These are phyloP conservation scores for Eristalinus aeneus DNA, from an alignment of 2,888 invertebrate genomes.

Conservation along the genomic window DNA sequence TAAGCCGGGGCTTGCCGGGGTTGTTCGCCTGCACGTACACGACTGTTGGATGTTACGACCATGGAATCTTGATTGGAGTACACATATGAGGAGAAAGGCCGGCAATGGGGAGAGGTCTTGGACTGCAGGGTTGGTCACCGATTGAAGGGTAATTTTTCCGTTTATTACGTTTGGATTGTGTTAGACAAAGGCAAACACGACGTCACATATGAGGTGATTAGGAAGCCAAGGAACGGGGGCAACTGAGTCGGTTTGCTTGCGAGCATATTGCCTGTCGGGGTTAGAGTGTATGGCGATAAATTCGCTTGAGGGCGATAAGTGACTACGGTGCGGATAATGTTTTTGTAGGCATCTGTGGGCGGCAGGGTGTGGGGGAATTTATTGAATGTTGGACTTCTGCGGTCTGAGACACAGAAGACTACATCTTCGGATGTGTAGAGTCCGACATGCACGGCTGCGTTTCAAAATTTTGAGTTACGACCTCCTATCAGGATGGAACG, in stretches of 20 bases:
- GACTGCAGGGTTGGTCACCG: slow-evolving; percentile 14
- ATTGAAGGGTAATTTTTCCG: slow-evolving; percentile 65
- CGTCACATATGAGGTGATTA: slow-evolving; percentile 43
- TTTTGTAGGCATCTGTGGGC: too few relatives aligned
- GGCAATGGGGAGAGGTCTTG: neutral
- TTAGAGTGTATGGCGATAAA: neutral
- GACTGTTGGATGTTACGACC: slow-evolving; percentile 24
- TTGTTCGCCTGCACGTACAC: slow-evolving; percentile 1
- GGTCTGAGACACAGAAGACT: too few relatives aligned
- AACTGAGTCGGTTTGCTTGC: neutral
- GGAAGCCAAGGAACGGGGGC: neutral
- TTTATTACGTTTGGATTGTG: slow-evolving; percentile 62
- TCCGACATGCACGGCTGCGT: too few relatives aligned
- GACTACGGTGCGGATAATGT: too few relatives aligned
- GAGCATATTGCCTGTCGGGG: slow-evolving; percentile 30
- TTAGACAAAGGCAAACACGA: slow-evolving; percentile 41
- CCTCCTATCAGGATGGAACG: too few relatives aligned
- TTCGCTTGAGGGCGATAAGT: neutral
- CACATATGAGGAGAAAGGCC: neutral
- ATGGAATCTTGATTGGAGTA: slow-evolving; percentile 57
- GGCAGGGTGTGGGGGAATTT: too few relatives aligned
- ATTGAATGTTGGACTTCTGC: too few relatives aligned
- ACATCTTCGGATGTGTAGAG: too few relatives aligned
- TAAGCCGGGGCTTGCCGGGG: slow-evolving; percentile 20
- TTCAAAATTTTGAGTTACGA: too few relatives aligned